Evolutionary conservation across 2,797 vertebrate species (phyloP).

Genomic region (Pitangus sulphuratus): DNA sequence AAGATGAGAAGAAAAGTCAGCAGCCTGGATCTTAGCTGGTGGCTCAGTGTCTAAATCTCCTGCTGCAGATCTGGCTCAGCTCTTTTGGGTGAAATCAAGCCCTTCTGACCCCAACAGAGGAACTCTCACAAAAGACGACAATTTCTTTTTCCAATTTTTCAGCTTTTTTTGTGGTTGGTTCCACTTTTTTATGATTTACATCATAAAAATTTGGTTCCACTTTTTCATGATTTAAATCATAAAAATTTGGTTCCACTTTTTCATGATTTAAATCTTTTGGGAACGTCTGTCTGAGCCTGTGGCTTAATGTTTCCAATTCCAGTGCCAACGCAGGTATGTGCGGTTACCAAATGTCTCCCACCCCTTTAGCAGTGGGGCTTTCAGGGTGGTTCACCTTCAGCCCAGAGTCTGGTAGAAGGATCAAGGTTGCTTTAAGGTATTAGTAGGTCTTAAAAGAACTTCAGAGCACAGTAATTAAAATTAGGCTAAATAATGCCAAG

Average conservation of each 20-base stretch:
- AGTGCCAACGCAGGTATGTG: neutral
- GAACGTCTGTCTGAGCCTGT: neutral
- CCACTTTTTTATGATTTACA: too few species aligned
- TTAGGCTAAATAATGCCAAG: neutral
- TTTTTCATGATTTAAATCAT: neutral
- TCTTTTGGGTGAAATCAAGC: neutral
- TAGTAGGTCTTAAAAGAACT: neutral
- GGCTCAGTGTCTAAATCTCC: neutral
- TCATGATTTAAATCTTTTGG: neutral
- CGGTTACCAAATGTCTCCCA: neutral
- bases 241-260: neutral
- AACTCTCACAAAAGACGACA: neutral
- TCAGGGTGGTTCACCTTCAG: neutral
- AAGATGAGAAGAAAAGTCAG: slow-evolving; percentile 20
- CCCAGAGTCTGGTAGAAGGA: neutral
- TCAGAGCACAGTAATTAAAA: neutral
- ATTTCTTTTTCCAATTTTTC: neutral
- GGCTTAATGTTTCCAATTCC: neutral
- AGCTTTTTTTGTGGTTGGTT: neutral
- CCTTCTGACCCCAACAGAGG: neutral
- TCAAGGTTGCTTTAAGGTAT: neutral
- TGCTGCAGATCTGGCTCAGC: neutral
- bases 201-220: neutral
- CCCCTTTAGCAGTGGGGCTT: neutral
- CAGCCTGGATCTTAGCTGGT: slow-evolving; percentile 18